phyloP scores from a whole-genome alignment of 2,113 vertebrate genomes.

The Stomatorhinus ivindoensis region DNA sequence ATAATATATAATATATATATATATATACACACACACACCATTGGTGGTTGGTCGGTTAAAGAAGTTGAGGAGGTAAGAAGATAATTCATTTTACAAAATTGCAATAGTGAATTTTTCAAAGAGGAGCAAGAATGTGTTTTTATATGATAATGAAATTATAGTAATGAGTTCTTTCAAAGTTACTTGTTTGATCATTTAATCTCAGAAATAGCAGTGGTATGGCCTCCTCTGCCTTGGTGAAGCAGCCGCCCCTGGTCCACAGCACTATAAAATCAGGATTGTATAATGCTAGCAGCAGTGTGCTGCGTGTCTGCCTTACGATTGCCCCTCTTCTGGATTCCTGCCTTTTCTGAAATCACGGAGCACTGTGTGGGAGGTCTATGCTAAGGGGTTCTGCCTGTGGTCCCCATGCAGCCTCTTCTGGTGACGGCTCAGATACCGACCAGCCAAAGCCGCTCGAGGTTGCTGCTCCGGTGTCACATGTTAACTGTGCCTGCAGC shows the following conservation, averaged over 20 bases:
- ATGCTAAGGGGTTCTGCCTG: not conserved
- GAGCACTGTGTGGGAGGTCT: not conserved
- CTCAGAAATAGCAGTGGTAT: not conserved
- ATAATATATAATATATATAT: not conserved
- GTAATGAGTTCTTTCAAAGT: not conserved
- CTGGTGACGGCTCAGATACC: not conserved
- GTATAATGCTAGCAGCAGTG: not conserved
- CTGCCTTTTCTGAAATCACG: not conserved
- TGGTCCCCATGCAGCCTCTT: not conserved
- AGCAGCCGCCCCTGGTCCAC: not conserved
- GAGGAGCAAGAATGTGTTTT: not conserved
- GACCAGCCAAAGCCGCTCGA: not conserved
- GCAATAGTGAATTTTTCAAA: not conserved
- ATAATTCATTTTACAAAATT: not conserved
- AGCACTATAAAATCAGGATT: not conserved
- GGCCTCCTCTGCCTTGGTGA: not conserved
- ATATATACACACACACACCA: not conserved
- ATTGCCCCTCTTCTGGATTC: not conserved
- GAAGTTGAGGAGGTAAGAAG: not conserved
- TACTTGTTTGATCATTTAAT: not conserved
- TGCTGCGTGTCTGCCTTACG: not conserved
- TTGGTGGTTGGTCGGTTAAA: not conserved
- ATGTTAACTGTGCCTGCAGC: not conserved
- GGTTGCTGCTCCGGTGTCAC: not conserved
- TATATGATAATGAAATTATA: not conserved